A percentile compares a stretch with the other conserved stretches of the same genome.
Conservation (phyloP, 37 sponge, comb jelly and placozoan genomes). For the Geodia barretti region DNA sequence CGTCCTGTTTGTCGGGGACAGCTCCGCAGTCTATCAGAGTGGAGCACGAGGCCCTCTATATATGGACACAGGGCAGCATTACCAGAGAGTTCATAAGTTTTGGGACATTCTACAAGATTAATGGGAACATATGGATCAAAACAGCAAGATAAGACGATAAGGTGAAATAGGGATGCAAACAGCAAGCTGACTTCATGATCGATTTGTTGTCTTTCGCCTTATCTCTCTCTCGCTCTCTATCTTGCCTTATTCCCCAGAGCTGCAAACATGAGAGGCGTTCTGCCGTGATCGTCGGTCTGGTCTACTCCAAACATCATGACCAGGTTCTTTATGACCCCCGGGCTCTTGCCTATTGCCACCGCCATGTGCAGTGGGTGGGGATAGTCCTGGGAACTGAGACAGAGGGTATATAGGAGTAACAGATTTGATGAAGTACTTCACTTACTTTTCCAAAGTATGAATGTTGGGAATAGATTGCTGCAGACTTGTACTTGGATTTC, state of each 20-base stretch:
- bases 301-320: constrained; percentile 83
- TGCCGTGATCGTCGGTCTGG: constrained; percentile 41
- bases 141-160: no score
- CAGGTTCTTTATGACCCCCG: constrained; percentile 75
- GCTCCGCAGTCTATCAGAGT: constrained; percentile 67
- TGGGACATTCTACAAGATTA: no score
- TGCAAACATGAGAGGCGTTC: constrained; percentile 88
- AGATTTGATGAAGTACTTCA: no score
- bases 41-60: constrained; percentile 37
- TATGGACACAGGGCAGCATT: no score
- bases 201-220: no score
- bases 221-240: no score
- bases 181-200: no score
- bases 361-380: constrained; percentile 80
- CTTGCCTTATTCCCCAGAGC: constrained; percentile 69
- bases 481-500: constrained; percentile 34
- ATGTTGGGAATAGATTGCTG: constrained; percentile 30
- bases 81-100: no score
- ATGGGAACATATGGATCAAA: no score
- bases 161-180: no score
- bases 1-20: constrained; percentile 37
- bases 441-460: constrained; percentile 53
- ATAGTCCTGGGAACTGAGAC: constrained; percentile 44
- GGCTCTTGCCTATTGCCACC: constrained; percentile 66
- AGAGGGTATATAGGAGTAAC: neutral